These are phyloP conservation scores for Leuciscus waleckii DNA, from an alignment of 2,797 vertebrate species.

Conservation along the genomic window DNA sequence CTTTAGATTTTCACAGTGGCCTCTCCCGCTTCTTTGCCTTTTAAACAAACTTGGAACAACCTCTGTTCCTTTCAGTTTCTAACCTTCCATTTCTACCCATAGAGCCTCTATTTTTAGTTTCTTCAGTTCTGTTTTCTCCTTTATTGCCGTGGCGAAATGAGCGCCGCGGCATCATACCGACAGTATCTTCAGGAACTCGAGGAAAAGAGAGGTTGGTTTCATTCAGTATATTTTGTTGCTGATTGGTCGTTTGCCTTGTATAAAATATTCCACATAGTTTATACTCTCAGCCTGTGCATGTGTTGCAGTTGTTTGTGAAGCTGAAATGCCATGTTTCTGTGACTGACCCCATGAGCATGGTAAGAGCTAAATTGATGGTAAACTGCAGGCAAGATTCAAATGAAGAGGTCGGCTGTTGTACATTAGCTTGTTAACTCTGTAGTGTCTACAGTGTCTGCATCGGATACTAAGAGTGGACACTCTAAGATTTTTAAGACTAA, in stretches of 20 bases:
- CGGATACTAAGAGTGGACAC: not conserved
- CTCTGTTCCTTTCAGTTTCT: constrained; percentile 18
- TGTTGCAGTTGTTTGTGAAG: constrained; percentile 11
- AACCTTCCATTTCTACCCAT: constrained; percentile 3
- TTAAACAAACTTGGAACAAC: constrained; percentile 12
- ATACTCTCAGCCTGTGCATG: not conserved
- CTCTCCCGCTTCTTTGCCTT: constrained; percentile 48
- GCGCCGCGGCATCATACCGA: constrained; percentile 73
- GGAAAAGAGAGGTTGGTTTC: constrained; percentile 81
- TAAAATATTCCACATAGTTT: not conserved
- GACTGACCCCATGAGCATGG: not conserved
- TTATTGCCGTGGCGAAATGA: constrained; percentile 70
- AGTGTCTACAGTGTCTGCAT: not conserved
- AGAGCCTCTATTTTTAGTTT: constrained; percentile 4
- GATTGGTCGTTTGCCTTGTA: not conserved
- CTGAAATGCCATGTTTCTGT: constrained; percentile 23
- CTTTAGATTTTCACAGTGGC: constrained; percentile 42
- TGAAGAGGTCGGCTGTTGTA: constrained; percentile 42
- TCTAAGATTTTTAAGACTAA: too few relatives aligned
- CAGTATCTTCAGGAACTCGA: constrained; percentile 81
- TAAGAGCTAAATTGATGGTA: constrained; percentile 27
- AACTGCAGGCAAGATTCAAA: constrained; percentile 45
- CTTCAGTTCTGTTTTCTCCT: constrained; percentile 24
- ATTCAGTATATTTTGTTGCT: constrained; percentile 13
- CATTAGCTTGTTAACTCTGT: constrained; percentile 35